These are phyloP conservation scores for Rhynchonycteris naso DNA, from an alignment of 2,797 vertebrate species.

Conservation along the genomic window DNA sequence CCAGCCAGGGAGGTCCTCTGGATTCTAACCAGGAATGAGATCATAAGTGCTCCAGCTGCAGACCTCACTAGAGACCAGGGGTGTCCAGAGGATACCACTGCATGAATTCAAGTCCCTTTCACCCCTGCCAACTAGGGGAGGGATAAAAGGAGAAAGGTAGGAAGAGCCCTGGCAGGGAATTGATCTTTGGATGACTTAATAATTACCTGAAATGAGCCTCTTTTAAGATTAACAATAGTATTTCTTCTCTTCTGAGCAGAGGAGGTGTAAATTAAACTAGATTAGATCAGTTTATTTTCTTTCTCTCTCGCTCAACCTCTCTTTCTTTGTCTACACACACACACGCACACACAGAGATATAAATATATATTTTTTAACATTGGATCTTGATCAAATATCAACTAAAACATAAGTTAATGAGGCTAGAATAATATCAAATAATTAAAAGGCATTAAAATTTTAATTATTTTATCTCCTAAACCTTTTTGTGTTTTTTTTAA, in stretches of 20 bases:
- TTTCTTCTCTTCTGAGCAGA: background rate
- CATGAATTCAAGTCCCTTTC: background rate
- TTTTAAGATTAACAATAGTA: background rate
- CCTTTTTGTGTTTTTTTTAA: background rate
- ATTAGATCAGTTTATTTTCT: background rate
- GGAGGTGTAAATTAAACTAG: background rate
- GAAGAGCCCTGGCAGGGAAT: background rate
- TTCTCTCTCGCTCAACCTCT: background rate
- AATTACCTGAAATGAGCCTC: background rate
- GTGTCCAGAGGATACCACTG: background rate
- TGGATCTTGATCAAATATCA: background rate
- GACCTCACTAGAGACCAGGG: background rate
- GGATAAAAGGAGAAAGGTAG: background rate
- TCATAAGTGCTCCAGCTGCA: background rate
- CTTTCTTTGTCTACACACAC: background rate
- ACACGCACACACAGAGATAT: background rate
- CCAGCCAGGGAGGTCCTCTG: background rate
- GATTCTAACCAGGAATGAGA: background rate
- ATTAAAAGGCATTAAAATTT: background rate
- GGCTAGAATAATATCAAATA: conserved; percentile 24
- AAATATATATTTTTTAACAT: background rate
- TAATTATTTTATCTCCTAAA: background rate
- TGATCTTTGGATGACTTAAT: background rate
- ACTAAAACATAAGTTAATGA: background rate
- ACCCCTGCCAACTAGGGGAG: background rate